phyloP scores from a whole-genome alignment of 2,113 vertebrate species.

The Entelurus aequoreus region DNA sequence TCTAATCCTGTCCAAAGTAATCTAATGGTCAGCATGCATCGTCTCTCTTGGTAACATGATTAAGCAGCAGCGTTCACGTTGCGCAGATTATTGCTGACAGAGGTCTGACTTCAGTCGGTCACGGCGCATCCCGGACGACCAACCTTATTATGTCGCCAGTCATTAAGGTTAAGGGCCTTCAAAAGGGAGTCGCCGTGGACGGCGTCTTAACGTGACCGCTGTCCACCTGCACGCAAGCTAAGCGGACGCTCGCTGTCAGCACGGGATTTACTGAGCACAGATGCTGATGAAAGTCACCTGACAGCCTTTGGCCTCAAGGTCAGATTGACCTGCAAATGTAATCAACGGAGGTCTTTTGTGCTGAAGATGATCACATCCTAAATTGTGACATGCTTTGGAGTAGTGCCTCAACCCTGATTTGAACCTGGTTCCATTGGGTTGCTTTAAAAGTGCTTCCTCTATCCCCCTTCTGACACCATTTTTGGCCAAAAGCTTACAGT shows the following conservation, averaged over 20 bases:
- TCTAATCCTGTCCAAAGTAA: constrained; percentile 44
- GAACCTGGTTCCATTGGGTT: no score
- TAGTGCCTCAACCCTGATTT: no score
- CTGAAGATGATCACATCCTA: neutral
- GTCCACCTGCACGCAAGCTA: constrained; percentile 51
- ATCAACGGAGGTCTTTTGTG: neutral
- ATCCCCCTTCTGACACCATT: no score
- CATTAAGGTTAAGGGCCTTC: constrained; percentile 54
- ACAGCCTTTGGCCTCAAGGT: constrained; percentile 6
- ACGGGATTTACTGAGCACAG: constrained; percentile 19
- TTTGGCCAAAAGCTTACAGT: no score
- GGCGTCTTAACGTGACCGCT: constrained; percentile 29
- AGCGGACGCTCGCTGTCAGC: constrained; percentile 11
- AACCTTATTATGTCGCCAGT: constrained; percentile 62
- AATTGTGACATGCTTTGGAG: neutral
- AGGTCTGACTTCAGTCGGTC: constrained; percentile 31
- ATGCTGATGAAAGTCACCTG: constrained; percentile 23
- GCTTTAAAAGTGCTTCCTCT: no score
- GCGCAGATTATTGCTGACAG: constrained; percentile 35
- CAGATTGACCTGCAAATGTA: constrained; percentile 1
- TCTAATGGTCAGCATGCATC: constrained; percentile 45
- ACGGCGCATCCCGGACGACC: constrained; percentile 42
- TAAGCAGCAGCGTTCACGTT: constrained; percentile 31
- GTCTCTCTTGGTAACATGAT: constrained; percentile 42
- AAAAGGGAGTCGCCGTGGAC: constrained; percentile 32